Evolutionary conservation across 1,140 invertebrate species (phyloP), one percentile per base, ranked within the genome.

Genomic region (Delia radicum): DNA sequence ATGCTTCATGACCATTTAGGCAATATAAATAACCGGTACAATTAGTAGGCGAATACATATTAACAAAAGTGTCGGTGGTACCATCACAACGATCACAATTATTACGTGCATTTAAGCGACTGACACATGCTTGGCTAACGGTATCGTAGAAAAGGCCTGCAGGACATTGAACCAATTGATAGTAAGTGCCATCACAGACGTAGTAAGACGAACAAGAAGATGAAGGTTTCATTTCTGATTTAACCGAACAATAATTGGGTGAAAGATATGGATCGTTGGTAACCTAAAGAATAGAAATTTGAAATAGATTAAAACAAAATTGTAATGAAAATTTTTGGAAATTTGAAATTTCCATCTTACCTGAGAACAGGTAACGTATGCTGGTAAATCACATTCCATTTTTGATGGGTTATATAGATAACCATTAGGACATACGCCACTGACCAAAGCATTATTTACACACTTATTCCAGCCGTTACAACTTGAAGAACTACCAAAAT

Each of bases 81-180:
- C 80, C 80, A 15, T 78, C 4, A n/a, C 80, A 81, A 2, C 80
- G 79, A 71, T 81, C 80, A 42, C 80, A 81, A 33, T 81, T 18
- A 24, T 81, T 81, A 10, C 72, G 74, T 6, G 80, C 80, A n/a
- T 61, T 10, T 61, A 65, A 71, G 15, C 80, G 76, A 18, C 46
- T 24, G 18, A 81, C 80, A 37, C 80, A 81, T 2, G 5, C 4
- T 63, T 76, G 26, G 7, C 48, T 75, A 12, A 74, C 26, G 55
- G 78, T 79, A 27, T 81, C 80, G 12, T 46, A 81, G 55, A 61
- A 81, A 29, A 61, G 71, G 6, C 67, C 67, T 2, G 18, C 0
- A 15, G 33, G 13, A 48, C 80, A 81, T 10, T 13, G 5, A 3
- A 8, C 18, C 5, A 72, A 62, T 31, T 46, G 13, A n/a, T 29